phyloP scores from a whole-genome alignment of 1,140 invertebrate genomes.

The Hydropsyche tenuis region DNA sequence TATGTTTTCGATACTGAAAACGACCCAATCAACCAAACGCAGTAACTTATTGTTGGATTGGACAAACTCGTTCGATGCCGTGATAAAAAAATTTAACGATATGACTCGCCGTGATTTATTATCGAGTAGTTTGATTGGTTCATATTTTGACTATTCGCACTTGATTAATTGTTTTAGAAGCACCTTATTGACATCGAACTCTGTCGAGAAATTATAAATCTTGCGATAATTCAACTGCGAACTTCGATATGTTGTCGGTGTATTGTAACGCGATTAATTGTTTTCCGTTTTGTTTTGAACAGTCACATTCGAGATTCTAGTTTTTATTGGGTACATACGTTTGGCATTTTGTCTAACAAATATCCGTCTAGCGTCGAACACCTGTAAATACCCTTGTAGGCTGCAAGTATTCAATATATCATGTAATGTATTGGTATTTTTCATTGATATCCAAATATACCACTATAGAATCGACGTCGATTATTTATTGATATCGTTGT shows the following conservation, averaged over 20 bases:
- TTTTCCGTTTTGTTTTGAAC: background rate
- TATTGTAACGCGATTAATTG: background rate
- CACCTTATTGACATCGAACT: constrained; percentile 43
- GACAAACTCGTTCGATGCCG: too few relatives aligned
- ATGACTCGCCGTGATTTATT: too few relatives aligned
- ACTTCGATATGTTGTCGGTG: background rate
- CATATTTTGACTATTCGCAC: constrained; percentile 32
- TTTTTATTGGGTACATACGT: constrained; percentile 4
- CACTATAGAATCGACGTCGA: background rate
- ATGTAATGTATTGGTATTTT: constrained; percentile 19
- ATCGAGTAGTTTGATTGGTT: constrained; percentile 38
- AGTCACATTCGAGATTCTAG: background rate
- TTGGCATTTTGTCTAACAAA: constrained; percentile 26
- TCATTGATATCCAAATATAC: constrained; percentile 17
- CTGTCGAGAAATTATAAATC: constrained; percentile 44
- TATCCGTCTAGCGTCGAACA: constrained; percentile 24
- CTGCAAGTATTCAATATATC: constrained; percentile 19
- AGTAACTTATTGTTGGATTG: too few relatives aligned
- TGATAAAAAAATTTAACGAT: too few relatives aligned
- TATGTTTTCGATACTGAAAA: too few relatives aligned
- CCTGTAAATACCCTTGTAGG: constrained; percentile 31
- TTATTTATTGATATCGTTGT: constrained; percentile 9
- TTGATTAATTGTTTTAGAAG: constrained; percentile 48
- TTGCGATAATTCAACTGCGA: constrained; percentile 3
- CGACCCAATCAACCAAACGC: too few relatives aligned